phyloP scores from a whole-genome alignment of 2,113 vertebrate species.

The Siniperca knerii region DNA sequence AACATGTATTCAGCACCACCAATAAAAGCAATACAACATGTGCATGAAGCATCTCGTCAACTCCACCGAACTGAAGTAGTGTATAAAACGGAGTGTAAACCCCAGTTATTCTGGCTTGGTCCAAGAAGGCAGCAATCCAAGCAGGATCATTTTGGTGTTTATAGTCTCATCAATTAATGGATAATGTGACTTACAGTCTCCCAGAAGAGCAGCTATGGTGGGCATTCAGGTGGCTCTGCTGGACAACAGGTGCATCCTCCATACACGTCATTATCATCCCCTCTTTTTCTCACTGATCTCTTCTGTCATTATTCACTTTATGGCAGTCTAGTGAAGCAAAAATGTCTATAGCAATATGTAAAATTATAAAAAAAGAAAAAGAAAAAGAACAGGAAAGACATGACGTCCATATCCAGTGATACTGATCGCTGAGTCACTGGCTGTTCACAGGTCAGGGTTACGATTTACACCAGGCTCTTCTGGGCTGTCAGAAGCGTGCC shows the following conservation, averaged over 20 bases:
- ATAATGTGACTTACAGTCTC: background rate
- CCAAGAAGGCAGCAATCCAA: constrained; percentile 30
- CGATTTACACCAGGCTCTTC: background rate
- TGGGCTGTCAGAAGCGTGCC: constrained; percentile 70
- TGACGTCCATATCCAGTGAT: constrained; percentile 13
- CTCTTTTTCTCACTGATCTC: background rate
- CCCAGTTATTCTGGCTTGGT: constrained; percentile 7
- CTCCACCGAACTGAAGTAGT: background rate
- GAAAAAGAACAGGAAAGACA: background rate
- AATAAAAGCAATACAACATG: constrained; percentile 13
- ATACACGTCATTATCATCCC: background rate
- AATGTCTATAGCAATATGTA: constrained; percentile 32
- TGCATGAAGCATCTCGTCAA: background rate
- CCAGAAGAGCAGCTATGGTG: background rate
- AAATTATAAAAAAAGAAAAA: constrained; percentile 39
- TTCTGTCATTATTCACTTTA: constrained; percentile 19
- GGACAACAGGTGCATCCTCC: constrained; percentile 16
- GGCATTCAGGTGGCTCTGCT: background rate
- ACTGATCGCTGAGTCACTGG: background rate
- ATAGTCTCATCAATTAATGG: background rate
- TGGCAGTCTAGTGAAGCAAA: constrained; percentile 45
- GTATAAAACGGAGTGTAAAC: background rate
- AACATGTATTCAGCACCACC: background rate
- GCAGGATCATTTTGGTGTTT: constrained; percentile 8
- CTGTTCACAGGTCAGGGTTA: constrained; percentile 10